Conservation (phyloP, 2,797 vertebrate genomes). For the Propithecus deckenii region DNA sequence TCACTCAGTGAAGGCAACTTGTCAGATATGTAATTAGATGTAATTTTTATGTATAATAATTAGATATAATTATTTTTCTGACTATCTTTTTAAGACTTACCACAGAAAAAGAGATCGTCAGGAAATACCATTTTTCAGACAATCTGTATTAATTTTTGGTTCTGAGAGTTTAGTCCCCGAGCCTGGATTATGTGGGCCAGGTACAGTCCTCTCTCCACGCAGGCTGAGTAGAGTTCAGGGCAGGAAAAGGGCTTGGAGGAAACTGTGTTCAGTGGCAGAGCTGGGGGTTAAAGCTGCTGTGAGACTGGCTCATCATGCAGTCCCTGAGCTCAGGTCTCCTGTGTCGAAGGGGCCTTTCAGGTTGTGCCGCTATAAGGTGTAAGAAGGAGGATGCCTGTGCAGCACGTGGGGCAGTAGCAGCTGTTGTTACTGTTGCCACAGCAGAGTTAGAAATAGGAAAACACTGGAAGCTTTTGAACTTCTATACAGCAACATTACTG, state of each 20-base stretch:
- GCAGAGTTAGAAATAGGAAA: neutral
- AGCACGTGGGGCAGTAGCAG: accelerated
- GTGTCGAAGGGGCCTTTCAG: neutral
- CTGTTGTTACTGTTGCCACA: neutral
- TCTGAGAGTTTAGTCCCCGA: neutral
- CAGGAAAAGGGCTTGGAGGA: neutral
- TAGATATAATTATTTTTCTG: neutral
- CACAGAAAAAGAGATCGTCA: neutral
- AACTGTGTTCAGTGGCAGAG: neutral
- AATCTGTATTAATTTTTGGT: neutral
- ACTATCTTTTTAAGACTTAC: neutral
- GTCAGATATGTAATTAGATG: neutral
- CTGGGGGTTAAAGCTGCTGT: neutral
- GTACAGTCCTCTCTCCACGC: too few species aligned
- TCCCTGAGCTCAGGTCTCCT: neutral
- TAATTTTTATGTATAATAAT: neutral
- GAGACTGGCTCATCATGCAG: accelerated
- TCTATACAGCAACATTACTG: neutral
- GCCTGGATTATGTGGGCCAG: neutral
- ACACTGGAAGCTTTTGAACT: neutral
- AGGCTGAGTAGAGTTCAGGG: too few species aligned
- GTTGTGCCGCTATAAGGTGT: accelerated
- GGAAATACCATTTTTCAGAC: neutral
- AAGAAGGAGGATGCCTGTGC: neutral
- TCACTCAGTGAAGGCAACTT: neutral